Base-by-base conservation (phyloP, 2,797 vertebrate species). In the Avahi laniger region DNA sequence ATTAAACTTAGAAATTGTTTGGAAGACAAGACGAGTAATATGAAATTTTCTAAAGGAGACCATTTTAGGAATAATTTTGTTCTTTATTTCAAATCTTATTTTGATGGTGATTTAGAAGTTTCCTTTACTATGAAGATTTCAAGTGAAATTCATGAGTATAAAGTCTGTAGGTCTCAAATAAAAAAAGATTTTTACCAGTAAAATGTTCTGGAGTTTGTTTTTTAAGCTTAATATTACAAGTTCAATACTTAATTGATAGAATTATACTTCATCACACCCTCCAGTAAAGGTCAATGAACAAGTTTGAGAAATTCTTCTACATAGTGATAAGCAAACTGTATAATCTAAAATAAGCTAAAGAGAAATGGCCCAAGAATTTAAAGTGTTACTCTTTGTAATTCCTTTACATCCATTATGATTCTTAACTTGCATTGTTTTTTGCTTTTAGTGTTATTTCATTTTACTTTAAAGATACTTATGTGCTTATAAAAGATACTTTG, bases 41-140 rank as follows among this genome's bases (percentile, higher is more conserved):
- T 46, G 43, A 92, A 87, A 87, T 70, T 93, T 69, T 41, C 67
- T 87, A 54, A 61, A 82, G 50, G 10, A 75, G 24, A 63, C 18
- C 54, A 80, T 94, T 85, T 94, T 75, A 89, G 41, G n/a, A 73
- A 81, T 92, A 92, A 18, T 88, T 72, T 14, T 48, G 4, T 59
- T 90, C 33, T 78, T 94, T 90, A 92, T 89, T 92, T 92, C 69
- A 89, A 41, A 78, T 63, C 22, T 65, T 78, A 78, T 63, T 89
- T 92, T 82, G 54, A 63, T 83, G 35, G n/a, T 50, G 30, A 33
- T n/a, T 43, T 65, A 65, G 65, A 80, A 83, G 33, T 86, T 90
- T 61, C 41, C 41, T 63, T 90, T 22, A 75, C 1, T 89, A 41
- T 72, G 61, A 87, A 82, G 26, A 1, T 38, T 86, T 81, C 67